Conservation (phyloP, 2,113 vertebrate species). For the Salvelinus sp. region DNA sequence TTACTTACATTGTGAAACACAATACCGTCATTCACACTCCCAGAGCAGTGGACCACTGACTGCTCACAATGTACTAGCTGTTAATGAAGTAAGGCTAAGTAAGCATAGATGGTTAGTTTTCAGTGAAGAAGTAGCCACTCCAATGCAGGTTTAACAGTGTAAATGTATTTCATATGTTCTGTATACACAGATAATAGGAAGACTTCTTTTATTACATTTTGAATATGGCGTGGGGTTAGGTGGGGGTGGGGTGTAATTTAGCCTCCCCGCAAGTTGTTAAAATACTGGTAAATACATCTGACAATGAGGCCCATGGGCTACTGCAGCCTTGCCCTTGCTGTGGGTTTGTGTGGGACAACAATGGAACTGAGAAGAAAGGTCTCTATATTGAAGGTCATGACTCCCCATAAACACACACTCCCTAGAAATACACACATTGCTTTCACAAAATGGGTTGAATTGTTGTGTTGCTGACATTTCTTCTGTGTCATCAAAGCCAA, state of each 20-base stretch:
- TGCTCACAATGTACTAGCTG: background rate
- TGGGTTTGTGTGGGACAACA: slow-evolving; percentile 36
- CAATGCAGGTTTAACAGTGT: too few species aligned
- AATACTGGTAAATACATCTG: slow-evolving; percentile 69
- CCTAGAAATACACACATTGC: background rate
- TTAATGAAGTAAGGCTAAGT: background rate
- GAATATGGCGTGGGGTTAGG: slow-evolving; percentile 29
- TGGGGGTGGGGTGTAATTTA: slow-evolving; percentile 42
- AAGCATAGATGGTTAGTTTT: background rate
- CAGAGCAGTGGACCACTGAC: slow-evolving; percentile 48
- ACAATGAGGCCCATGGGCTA: slow-evolving; percentile 63
- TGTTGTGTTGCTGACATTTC: background rate
- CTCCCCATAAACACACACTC: slow-evolving; percentile 41
- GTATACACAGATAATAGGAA: background rate
- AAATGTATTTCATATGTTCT: background rate
- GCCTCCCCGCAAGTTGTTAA: slow-evolving; percentile 62
- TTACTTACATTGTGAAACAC: slow-evolving; percentile 60
- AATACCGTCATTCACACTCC: slow-evolving; percentile 59
- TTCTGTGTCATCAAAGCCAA: too few species aligned
- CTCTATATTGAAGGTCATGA: slow-evolving; percentile 50
- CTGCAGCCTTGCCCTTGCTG: slow-evolving; percentile 49
- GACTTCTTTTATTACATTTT: slow-evolving; percentile 20
- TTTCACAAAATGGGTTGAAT: background rate
- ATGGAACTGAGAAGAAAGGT: slow-evolving; percentile 45
- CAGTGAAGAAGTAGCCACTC: background rate